A percentile compares a stretch with the other conserved stretches of the same genome.
phyloP scores from a whole-genome alignment of 1,140 invertebrate species.

The Leptopilina clavipes region DNA sequence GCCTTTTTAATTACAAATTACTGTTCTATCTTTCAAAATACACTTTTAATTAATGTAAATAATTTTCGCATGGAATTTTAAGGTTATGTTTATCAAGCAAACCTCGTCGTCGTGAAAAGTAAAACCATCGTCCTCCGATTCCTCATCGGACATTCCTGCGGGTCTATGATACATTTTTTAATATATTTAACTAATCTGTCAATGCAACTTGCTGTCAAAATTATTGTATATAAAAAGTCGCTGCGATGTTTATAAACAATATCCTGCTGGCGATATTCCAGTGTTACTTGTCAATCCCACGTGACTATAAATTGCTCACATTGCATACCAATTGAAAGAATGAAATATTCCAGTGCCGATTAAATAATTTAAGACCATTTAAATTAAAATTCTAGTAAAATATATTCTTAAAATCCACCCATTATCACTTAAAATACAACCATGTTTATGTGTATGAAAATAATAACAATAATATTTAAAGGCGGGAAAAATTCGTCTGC shows the following conservation, averaged over 20 bases:
- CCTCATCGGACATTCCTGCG: conserved; percentile 49
- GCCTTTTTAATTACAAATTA: no score
- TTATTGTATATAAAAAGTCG: conserved; percentile 7
- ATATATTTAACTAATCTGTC: conserved; percentile 29
- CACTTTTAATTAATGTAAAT: not conserved
- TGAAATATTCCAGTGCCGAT: conserved; percentile 4
- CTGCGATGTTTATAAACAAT: not conserved
- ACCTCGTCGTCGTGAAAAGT: conserved; percentile 38
- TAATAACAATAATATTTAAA: not conserved
- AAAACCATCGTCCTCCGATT: conserved; percentile 46
- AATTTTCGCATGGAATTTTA: not conserved
- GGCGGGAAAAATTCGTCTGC: not conserved
- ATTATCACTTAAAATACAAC: not conserved
- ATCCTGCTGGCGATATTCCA: conserved; percentile 20
- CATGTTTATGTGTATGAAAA: not conserved
- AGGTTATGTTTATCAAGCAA: not conserved
- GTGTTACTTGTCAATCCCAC: not conserved
- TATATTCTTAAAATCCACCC: not conserved
- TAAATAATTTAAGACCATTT: not conserved
- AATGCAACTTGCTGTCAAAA: conserved; percentile 31
- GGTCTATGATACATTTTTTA: conserved; percentile 41
- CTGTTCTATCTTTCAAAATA: no score
- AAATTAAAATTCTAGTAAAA: not conserved
- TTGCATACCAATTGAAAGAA: not conserved
- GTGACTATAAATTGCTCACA: conserved; percentile 8